Conservation (phyloP, 2,113 vertebrate species). For the Elanus axillaris region DNA sequence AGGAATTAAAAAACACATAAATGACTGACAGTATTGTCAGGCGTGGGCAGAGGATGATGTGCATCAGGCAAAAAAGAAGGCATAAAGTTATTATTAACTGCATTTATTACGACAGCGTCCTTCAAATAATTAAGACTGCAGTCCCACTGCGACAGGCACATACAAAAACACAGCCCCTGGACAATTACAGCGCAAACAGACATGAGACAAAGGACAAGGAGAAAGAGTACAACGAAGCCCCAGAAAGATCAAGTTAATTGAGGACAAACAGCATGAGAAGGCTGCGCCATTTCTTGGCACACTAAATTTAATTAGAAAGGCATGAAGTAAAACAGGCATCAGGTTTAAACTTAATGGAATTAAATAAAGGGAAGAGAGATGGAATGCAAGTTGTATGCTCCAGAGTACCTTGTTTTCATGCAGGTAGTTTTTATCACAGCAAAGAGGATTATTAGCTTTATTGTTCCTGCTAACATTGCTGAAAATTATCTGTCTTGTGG, state of each 20-base stretch:
- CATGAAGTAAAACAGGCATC: neutral
- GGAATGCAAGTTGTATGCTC: neutral
- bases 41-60: neutral
- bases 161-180: neutral
- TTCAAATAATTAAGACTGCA: neutral
- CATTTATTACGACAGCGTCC: neutral
- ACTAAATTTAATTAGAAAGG: conserved; percentile 1
- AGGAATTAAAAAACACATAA: neutral
- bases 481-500: neutral
- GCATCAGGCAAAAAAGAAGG: neutral
- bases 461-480: neutral
- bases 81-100: neutral
- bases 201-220: neutral
- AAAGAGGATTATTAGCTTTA: conserved; percentile 9
- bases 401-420: neutral
- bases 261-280: neutral
- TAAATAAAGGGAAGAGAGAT: neutral
- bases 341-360: neutral
- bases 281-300: neutral
- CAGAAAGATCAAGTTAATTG: conserved; percentile 7
- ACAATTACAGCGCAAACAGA: neutral
- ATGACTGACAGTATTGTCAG: neutral
- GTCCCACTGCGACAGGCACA: neutral
- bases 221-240: neutral
- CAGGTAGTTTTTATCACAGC: neutral